Base-by-base conservation (phyloP, 2,888 invertebrate genomes). In the Pogonocherus hispidulus region DNA sequence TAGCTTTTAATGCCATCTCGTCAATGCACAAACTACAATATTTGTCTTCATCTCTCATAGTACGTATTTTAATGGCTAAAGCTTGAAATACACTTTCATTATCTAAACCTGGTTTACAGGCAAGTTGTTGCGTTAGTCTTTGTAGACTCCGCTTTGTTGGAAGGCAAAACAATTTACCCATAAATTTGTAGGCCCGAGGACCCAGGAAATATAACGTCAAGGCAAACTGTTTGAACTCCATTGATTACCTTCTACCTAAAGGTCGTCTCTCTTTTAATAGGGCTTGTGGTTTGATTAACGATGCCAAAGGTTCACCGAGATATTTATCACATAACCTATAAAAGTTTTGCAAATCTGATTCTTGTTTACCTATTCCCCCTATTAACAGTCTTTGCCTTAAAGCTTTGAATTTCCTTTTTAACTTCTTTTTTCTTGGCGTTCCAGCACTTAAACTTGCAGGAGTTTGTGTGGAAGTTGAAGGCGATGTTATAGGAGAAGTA, bases 11-110 rank as follows among this genome's bases (percentile, higher is more conserved):
- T 9, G 65, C 23, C 59, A 66, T 69, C 44, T 69, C 51, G 20
- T 70, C 70, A 20, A 70, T 46, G 32, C 59, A 63, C n/a, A 70
- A 32, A 11, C 35, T 49, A 59, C 63, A 67, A 46, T 57, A 59
- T 27, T 51, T 67, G 16, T 69, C 66, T 66, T 55, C 41, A 16
- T 41, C 23, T 35, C 51, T 14, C 64, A 59, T 64, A 14, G 59
- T 59, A 89, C 88, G 0, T 8, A 60, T 47, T 20, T 60, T 60
- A 2, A 60, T 47, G 27, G 47, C 16, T 14, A 47, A 18, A 16
- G 27, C 16, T 49, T 18, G 22, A 27, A 49, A 60, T 19, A 60
- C 23, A 16, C 46, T 11, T 18, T 27, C 18, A 16, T 60, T 49
- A 14, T 47, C 35, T 18, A 59, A 59, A 23, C 49, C 60, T 8